These are phyloP conservation scores for Pycnonotus jocosus DNA, from an alignment of 2,113 vertebrate genomes.

Conservation along the genomic window DNA sequence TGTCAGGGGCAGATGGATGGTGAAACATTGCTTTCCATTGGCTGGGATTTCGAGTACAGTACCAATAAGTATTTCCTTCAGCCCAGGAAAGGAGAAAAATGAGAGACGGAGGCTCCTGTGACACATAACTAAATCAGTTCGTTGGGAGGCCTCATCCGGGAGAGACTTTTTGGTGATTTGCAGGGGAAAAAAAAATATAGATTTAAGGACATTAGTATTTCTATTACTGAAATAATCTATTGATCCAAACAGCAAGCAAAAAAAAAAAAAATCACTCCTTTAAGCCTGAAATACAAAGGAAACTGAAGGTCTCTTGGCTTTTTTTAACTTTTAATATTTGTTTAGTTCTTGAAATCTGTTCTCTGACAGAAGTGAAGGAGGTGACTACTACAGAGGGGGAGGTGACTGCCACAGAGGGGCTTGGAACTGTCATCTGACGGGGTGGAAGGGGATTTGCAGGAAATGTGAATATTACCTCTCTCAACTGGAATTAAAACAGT, in stretches of 20 bases:
- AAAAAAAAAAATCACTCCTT: constrained; percentile 10
- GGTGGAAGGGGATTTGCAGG: neutral
- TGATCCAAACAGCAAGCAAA: constrained; percentile 21
- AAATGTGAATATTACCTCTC: neutral
- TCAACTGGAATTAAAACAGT: neutral
- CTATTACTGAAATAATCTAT: constrained; percentile 46
- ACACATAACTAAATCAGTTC: constrained; percentile 55
- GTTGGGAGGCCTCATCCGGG: constrained; percentile 35
- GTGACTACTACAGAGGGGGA: neutral
- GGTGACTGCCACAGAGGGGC: neutral
- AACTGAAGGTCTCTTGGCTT: neutral
- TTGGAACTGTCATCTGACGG: neutral
- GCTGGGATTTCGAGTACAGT: constrained; percentile 24
- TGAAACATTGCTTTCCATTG: constrained; percentile 6
- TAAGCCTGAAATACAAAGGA: constrained; percentile 19
- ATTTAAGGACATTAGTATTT: constrained; percentile 44
- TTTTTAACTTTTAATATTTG: neutral
- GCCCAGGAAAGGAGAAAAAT: constrained; percentile 42
- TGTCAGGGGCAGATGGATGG: neutral
- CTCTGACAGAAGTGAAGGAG: neutral
- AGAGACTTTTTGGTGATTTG: constrained; percentile 29
- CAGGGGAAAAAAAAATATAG: neutral
- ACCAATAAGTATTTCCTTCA: constrained; percentile 35
- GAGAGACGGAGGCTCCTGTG: constrained; percentile 40
- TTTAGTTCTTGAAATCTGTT: constrained; percentile 15